Percentiles rank a stretch among this genome's conserved stretches.
Conservation (phyloP, 1,140 invertebrate genomes). For the Eurosta solidaginis region DNA sequence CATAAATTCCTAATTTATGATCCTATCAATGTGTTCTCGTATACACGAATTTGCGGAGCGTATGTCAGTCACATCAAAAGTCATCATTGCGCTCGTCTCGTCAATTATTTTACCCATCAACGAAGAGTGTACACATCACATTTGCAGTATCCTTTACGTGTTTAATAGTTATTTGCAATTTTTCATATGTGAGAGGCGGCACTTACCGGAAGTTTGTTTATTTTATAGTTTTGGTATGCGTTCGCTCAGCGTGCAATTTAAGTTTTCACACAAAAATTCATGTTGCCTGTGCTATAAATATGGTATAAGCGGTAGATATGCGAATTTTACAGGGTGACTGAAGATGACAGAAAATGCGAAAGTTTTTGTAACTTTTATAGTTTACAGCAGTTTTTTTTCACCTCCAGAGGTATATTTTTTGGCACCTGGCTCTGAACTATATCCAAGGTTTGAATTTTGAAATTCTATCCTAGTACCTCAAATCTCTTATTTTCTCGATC, state of each 20-base stretch:
- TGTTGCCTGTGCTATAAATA: background rate
- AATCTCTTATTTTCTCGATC: too few species aligned
- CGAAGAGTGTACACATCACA: background rate
- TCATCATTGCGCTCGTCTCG: conserved; percentile 43
- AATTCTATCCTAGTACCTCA: too few species aligned
- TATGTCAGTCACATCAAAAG: conserved; percentile 60
- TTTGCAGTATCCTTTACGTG: too few species aligned
- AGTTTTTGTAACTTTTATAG: too few species aligned
- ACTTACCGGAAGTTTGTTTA: conserved; percentile 56
- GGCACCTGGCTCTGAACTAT: too few species aligned
- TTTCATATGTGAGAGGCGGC: background rate
- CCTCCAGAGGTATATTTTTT: too few species aligned
- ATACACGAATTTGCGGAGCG: conserved; percentile 35
- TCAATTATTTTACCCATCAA: background rate
- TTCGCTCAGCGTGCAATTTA: conserved; percentile 1
- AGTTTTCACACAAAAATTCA: background rate
- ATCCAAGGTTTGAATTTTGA: too few species aligned
- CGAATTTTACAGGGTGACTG: background rate
- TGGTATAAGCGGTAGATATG: background rate
- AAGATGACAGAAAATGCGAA: background rate
- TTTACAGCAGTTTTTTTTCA: too few species aligned
- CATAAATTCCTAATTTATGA: conserved; percentile 60
- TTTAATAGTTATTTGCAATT: conserved; percentile 19
- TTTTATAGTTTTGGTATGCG: conserved; percentile 41
- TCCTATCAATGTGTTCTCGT: conserved; percentile 51